Percentiles rank a stretch among this genome's conserved stretches.
Conservation (phyloP, 2,113 vertebrate species). For the Bos indicus region DNA sequence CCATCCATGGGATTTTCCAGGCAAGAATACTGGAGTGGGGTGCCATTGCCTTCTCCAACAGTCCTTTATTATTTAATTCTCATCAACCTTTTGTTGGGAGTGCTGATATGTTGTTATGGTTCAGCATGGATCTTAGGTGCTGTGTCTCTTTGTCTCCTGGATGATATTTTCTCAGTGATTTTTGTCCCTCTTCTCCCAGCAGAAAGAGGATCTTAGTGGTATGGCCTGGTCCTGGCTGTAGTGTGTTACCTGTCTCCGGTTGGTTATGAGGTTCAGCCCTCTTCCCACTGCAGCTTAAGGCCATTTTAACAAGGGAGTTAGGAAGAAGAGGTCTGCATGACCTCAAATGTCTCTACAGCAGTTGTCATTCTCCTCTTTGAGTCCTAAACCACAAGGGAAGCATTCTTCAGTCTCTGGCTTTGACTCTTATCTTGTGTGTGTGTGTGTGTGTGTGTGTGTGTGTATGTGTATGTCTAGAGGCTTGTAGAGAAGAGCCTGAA, state of each 20-base stretch:
- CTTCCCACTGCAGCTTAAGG: background rate
- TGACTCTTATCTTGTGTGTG: background rate
- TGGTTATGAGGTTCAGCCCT: background rate
- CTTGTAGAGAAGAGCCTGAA: background rate
- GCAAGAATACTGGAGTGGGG: no score
- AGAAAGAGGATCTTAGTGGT: background rate
- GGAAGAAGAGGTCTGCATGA: background rate
- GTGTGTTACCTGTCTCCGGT: background rate
- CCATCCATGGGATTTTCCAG: no score
- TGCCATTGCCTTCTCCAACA: no score
- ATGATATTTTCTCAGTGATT: background rate
- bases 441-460: background rate
- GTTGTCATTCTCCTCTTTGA: background rate
- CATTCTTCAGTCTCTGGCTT: background rate
- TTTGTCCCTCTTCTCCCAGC: rapidly evolving
- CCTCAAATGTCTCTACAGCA: background rate
- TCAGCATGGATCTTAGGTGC: background rate
- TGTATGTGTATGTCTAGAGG: background rate
- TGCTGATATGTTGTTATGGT: background rate
- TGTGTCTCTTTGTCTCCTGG: background rate
- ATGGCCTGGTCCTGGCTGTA: background rate
- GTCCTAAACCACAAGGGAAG: background rate
- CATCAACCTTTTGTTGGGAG: background rate
- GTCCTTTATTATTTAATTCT: background rate
- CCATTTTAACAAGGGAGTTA: background rate